Base-by-base conservation (phyloP, 2,888 invertebrate species). In the Athalia rosae region DNA sequence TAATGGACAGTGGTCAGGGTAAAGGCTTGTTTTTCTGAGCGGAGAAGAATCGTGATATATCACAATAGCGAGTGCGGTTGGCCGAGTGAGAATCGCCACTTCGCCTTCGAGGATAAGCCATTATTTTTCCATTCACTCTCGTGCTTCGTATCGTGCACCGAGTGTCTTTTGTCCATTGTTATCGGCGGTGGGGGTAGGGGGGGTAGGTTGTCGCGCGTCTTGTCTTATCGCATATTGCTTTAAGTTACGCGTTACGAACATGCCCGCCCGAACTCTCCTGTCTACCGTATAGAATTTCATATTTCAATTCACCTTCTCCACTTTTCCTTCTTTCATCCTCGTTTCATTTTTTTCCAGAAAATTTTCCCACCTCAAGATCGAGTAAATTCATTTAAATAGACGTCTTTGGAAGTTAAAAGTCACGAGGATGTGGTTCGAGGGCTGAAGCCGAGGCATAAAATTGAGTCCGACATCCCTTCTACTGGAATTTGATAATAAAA, bases 1-100 rank as follows among this genome's bases (percentile, higher is more conserved):
- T 85, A 85, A 85, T 85, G 85, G 84, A 84, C 58, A 66, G 62
- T 76, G 76, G 61, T 77, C 74, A n/a, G 76, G 69, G 83, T 84
- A 84, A 85, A 81, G 82, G 79, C 82, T 82, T 83, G 81, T 80
- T 83, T 81, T 82, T 79, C 66, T 78, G 80, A 79, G 71, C 77
- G 56, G 79, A 74, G 41, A 62, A 74, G 74, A 74, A 74, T 71
- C 71, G 71, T 58, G 74, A 62, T 61, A 62, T 74, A 45, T 62
- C n/a, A 74, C 74, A 74, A 74, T 74, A 48, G 74, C 74, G 43
- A 74, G 74, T 50, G 62, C 15, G 59, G 50, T 11, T 9, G 67
- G 8, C 28, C 15, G 74, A 48, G 50, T 28, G 61, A 74, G 71
- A 74, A 74, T 62, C 74, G 62, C 74, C 74, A 74, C 74, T 62